These are phyloP conservation scores for Corydoras maculifer DNA, from an alignment of 2,113 vertebrate genomes.

Conservation along the genomic window DNA sequence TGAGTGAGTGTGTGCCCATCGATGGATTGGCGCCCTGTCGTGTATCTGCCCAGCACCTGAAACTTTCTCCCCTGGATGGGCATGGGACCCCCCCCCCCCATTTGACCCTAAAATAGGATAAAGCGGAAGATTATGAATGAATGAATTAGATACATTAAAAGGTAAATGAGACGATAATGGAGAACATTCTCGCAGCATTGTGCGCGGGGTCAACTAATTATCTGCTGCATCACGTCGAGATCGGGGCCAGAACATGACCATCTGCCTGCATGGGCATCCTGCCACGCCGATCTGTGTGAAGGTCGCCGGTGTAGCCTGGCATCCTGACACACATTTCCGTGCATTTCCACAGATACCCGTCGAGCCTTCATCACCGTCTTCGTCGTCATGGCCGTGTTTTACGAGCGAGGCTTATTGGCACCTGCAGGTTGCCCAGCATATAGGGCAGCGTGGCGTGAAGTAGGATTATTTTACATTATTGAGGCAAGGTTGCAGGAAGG, in stretches of 20 bases:
- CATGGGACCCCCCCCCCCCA: too few species aligned
- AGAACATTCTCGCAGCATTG: too few species aligned
- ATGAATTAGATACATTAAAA: too few species aligned
- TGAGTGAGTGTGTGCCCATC: too few species aligned
- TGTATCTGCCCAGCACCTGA: too few species aligned
- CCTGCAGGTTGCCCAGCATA: constrained; percentile 54
- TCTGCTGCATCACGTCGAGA: neutral
- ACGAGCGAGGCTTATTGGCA: constrained; percentile 29
- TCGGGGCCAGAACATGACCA: constrained; percentile 10
- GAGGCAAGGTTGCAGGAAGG: too few species aligned
- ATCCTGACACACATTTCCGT: neutral
- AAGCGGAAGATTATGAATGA: too few species aligned
- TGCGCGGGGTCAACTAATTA: neutral
- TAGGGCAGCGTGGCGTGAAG: neutral
- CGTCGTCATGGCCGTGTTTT: constrained; percentile 3
- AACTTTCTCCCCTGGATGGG: too few species aligned
- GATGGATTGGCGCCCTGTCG: too few species aligned
- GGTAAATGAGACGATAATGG: too few species aligned
- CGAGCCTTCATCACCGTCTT: neutral
- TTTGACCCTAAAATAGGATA: too few species aligned
- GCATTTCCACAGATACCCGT: neutral
- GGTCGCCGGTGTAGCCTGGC: constrained; percentile 24
- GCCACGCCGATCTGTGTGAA: constrained; percentile 22
- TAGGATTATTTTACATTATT: too few species aligned
- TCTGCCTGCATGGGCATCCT: constrained; percentile 20